Conservation (phyloP, 2,888 invertebrate genomes). For the Amphipoea oculea region DNA sequence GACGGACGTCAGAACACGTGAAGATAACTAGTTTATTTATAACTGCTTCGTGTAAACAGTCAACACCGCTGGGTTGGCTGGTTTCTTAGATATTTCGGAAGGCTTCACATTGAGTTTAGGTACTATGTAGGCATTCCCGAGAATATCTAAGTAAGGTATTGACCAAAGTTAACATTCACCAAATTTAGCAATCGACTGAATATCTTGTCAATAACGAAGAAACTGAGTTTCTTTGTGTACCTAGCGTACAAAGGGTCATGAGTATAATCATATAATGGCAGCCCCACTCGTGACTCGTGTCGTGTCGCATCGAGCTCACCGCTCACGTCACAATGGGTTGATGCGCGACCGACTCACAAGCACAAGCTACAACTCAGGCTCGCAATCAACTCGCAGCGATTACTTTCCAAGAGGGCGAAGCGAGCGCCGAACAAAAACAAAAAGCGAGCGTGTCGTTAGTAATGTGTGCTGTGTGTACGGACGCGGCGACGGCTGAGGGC, state of each 20-base stretch:
- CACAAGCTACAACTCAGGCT: neutral
- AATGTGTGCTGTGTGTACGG: neutral
- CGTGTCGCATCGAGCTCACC: constrained; percentile 5
- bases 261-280: neutral
- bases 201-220: neutral
- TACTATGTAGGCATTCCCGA: neutral
- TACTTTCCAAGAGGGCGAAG: constrained; percentile 1
- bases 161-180: neutral
- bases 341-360: neutral
- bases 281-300: neutral
- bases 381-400: neutral
- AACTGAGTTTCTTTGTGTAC: neutral
- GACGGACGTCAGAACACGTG: constrained; percentile 24
- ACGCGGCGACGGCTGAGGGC: constrained; percentile 5
- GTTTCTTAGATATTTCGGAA: neutral
- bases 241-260: neutral
- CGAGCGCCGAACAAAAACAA: constrained; percentile 16
- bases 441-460: constrained; percentile 20
- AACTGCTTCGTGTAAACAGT: constrained; percentile 29
- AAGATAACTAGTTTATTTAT: constrained; percentile 24
- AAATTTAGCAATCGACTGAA: neutral
- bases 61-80: neutral
- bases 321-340: neutral
- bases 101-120: neutral
- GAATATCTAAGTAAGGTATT: neutral